Percentiles rank a stretch among this genome's conserved stretches.
These are phyloP conservation scores for Propithecus perrieri DNA, from an alignment of 2,797 vertebrate genomes.

Conservation along the genomic window DNA sequence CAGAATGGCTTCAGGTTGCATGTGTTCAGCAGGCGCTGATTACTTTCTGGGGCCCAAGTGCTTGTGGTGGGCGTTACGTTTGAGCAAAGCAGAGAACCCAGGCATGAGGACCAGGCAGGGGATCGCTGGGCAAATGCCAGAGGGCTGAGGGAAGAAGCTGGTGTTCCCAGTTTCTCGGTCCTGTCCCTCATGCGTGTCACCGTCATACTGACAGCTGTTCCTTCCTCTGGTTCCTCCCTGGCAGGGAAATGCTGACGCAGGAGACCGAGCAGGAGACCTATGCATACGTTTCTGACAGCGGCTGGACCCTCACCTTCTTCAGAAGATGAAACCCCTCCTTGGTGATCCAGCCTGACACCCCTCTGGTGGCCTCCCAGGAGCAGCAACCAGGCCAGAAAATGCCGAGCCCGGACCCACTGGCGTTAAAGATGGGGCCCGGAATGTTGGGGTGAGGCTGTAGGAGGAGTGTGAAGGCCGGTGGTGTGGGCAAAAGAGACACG, in stretches of 20 bases:
- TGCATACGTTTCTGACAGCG: neutral
- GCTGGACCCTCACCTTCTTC: neutral
- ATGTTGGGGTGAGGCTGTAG: neutral
- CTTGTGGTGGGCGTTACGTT: neutral
- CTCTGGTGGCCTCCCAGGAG: neutral
- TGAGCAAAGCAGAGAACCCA: neutral
- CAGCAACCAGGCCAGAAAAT: neutral
- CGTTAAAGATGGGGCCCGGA: neutral
- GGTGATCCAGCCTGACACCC: fast-evolving
- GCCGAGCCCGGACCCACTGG: neutral
- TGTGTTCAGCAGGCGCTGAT: neutral
- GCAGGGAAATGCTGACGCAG: slow-evolving; percentile 8
- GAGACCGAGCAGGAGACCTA: neutral
- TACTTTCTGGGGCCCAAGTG: neutral
- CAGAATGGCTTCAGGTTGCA: neutral
- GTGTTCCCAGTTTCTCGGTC: neutral
- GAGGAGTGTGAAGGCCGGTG: neutral
- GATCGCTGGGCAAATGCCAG: too few relatives aligned
- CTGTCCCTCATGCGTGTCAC: fast-evolving
- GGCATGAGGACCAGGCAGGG: neutral
- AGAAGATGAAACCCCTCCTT: neutral
- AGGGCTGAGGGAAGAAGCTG: neutral
- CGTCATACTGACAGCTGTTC: neutral
- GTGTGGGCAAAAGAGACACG: neutral
- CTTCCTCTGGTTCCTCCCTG: slow-evolving; percentile 14